Evolutionary conservation across 1,140 invertebrate species (phyloP), one percentile per base, ranked within the genome.

Genomic region (Panagrolaimus sp.): DNA sequence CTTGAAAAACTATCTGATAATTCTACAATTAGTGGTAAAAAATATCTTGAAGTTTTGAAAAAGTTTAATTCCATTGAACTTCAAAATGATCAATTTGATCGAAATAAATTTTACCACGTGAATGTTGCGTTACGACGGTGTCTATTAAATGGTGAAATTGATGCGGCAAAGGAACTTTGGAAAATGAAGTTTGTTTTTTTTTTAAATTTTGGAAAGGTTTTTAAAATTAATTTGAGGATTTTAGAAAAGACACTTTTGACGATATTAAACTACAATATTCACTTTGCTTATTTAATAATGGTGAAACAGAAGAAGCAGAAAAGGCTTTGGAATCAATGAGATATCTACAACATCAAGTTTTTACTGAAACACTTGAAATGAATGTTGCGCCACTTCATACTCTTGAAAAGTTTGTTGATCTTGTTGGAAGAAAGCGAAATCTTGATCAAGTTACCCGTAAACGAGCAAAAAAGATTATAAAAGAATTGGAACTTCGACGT

Each of bases 201-300:
- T 28, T 2, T 26, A 12, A 26, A 4, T n/a, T 12, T 26, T 12
- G 21, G 21, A 28, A 52, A 21, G 48, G 0, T 21, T 4, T 58
- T 15, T 26, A 4, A 26, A 28, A 21, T 58, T 26, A 52, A 24
- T 1, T 1, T 21, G 17, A 5, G 7, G 21, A n/a, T 58, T 58
- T 58, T 28, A 58, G 52, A 28, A 58, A 58, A 58, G 52, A 58
- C 17, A 26, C 10, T 14, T 12, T 12, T 58, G 21, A 21, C 5
- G 52, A 58, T 17, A 4, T 58, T 5, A 58, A 58, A 28, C 5
- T 58, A 58, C 52, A n/a, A n/a, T 58, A 58, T 58, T 21, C 52
- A 6, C 52, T 58, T 58, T 58, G 52, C 52, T 58, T 21, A 28
- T n/a, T 58, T 28, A n/a, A 58, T 12, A 58, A 58, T 28, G 52